Evolutionary conservation across 1,140 invertebrate genomes (phyloP).

Genomic region (Apis dorsata): DNA sequence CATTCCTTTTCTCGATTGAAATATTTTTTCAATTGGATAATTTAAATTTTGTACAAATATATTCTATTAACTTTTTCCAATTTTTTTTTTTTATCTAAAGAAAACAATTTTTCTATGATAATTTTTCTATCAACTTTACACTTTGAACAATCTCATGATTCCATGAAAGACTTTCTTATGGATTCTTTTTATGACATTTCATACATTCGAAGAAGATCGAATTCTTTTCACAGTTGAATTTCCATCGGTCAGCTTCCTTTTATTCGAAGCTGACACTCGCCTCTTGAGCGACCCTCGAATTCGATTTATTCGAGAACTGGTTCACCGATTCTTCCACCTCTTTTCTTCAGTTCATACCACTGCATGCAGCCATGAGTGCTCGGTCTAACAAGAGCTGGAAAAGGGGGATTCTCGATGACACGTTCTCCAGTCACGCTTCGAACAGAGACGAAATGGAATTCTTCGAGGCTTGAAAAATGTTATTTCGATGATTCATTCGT

Average conservation of each 20-base stretch:
- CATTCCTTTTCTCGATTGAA: no score
- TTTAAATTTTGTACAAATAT: no score
- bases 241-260: slow-evolving; percentile 40
- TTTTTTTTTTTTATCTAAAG: no score
- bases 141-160: no score
- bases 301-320: slow-evolving; percentile 67
- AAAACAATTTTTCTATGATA: no score
- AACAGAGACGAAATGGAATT: neutral
- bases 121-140: no score
- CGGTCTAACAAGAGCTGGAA: slow-evolving; percentile 1
- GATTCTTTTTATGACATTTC: neutral
- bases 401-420: slow-evolving; percentile 1
- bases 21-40: no score
- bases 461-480: neutral
- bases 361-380: neutral
- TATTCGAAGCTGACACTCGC: slow-evolving; percentile 28
- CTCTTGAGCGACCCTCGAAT: slow-evolving; percentile 44
- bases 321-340: slow-evolving; percentile 15
- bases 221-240: neutral
- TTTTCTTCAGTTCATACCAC: slow-evolving; percentile 17
- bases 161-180: slow-evolving; percentile 5
- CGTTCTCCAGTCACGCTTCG: neutral
- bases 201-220: neutral
- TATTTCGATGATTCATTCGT: neutral
- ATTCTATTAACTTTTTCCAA: no score